phyloP scores from a whole-genome alignment of 2,113 vertebrate genomes.

The Monopterus albus region DNA sequence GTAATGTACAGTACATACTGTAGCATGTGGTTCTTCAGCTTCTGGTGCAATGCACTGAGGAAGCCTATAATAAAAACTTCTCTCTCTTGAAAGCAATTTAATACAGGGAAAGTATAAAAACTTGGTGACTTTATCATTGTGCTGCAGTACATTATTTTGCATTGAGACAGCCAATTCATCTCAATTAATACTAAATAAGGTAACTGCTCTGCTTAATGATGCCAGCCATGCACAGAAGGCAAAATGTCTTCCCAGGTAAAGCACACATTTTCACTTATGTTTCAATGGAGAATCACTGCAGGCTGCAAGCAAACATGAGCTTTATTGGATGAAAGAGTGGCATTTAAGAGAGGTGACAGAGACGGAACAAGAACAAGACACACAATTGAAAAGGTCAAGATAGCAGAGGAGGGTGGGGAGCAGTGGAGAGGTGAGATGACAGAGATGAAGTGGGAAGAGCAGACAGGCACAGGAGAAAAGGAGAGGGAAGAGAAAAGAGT shows the following conservation, averaged over 20 bases:
- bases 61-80: constrained; percentile 27
- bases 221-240: constrained; percentile 24
- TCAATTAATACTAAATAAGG: constrained; percentile 59
- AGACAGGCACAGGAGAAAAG: neutral
- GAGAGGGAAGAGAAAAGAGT: neutral
- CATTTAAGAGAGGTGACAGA: constrained; percentile 39
- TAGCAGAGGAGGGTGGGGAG: constrained; percentile 21
- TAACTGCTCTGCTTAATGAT: constrained; percentile 43
- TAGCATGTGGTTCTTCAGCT: neutral
- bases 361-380: constrained; percentile 3
- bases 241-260: constrained; percentile 39
- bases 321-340: constrained; percentile 33
- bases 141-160: constrained; percentile 49
- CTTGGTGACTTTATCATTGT: constrained; percentile 39
- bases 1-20: neutral
- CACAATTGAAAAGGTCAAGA: constrained; percentile 57
- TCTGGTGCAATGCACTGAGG: constrained; percentile 18
- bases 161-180: constrained; percentile 51
- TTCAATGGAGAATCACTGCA: constrained; percentile 23
- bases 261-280: constrained; percentile 31
- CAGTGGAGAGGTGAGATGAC: constrained; percentile 15
- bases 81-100: constrained; percentile 31
- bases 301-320: constrained; percentile 5
- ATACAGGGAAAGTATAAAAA: constrained; percentile 39
- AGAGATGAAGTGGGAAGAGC: constrained; percentile 8